Percentiles rank a stretch among this genome's conserved stretches.
These are phyloP conservation scores for Pangasius krempfi DNA, from an alignment of 2,797 vertebrate genomes.

Conservation along the genomic window DNA sequence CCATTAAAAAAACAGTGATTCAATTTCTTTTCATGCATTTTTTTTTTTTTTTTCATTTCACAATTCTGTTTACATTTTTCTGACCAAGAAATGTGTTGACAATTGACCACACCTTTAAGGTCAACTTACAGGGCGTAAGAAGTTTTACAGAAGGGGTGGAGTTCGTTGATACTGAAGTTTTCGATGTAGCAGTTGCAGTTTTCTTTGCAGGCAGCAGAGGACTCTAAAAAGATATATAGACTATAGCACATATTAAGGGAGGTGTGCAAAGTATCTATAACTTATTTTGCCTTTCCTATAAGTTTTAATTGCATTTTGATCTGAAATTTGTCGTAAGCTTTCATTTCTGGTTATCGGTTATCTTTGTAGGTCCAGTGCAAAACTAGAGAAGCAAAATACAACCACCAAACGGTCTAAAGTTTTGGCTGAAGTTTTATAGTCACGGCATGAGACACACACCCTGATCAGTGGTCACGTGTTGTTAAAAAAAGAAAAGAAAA, in stretches of 20 bases:
- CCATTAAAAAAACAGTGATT: not conserved
- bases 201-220: not conserved
- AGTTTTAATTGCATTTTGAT: not conserved
- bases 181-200: not conserved
- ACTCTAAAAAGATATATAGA: not conserved
- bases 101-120: not conserved
- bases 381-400: not conserved
- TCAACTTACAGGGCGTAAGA: not conserved
- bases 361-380: not conserved
- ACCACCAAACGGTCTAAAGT: not conserved
- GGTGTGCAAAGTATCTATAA: not conserved
- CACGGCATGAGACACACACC: not conserved
- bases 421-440: not conserved
- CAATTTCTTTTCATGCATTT: not conserved
- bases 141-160: not conserved
- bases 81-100: not conserved
- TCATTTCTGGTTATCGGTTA: not conserved
- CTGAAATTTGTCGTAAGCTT: not conserved
- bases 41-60: not conserved
- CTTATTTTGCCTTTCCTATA: not conserved
- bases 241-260: not conserved
- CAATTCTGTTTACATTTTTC: not conserved
- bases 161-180: too few species aligned
- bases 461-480: not conserved
- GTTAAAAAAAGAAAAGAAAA: not conserved